Percentiles rank a stretch among this genome's conserved stretches.
phyloP scores from a whole-genome alignment of 2,888 invertebrate species.

The Mythimna impura region DNA sequence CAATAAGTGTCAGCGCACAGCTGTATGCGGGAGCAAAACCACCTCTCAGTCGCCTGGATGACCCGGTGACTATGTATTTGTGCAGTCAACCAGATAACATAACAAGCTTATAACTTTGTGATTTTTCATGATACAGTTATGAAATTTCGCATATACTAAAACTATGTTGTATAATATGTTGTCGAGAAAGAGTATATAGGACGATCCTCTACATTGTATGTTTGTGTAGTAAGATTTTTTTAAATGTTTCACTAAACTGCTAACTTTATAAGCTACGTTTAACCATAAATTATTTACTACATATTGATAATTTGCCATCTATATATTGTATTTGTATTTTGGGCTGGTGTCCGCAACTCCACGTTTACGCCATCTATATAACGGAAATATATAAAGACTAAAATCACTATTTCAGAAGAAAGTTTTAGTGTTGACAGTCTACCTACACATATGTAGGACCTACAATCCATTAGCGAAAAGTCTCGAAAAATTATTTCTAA shows the following conservation, averaged over 20 bases:
- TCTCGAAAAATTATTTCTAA: background rate
- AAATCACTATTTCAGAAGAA: background rate
- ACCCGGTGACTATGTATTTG: too few species aligned
- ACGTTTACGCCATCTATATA: too few species aligned
- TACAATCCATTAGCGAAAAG: conserved; percentile 21
- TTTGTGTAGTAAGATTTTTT: background rate
- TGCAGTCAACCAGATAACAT: too few species aligned
- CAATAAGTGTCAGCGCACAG: too few species aligned
- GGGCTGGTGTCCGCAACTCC: too few species aligned
- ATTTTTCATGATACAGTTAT: too few species aligned
- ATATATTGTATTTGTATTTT: too few species aligned
- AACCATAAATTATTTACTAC: background rate
- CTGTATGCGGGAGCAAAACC: too few species aligned
- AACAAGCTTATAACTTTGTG: too few species aligned
- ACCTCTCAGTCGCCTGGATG: too few species aligned
- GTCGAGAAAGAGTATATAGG: background rate
- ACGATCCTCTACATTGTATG: background rate
- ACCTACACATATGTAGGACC: background rate
- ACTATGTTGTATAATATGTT: too few species aligned
- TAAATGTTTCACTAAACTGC: background rate
- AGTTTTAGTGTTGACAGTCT: conserved; percentile 37
- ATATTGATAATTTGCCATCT: background rate
- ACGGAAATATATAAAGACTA: background rate
- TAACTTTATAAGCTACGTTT: background rate
- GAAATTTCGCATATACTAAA: too few species aligned